Percentiles rank a stretch among this genome's conserved stretches.
Conservation (phyloP, 2,888 invertebrate species). For the Disparrhopalites patrizii region DNA sequence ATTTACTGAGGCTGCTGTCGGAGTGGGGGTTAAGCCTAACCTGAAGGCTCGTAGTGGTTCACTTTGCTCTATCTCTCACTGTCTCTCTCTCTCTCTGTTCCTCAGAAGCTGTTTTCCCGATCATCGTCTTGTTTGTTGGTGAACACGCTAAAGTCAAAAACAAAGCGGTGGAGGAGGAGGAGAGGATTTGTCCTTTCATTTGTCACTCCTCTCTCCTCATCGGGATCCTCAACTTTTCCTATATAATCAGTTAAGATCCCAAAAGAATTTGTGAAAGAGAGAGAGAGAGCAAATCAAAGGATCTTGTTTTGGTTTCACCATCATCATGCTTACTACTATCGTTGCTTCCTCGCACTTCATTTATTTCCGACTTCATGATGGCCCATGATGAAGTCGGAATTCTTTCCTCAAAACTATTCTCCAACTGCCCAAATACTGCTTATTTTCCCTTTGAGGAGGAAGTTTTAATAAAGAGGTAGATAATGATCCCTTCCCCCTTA, state of each 20-base stretch:
- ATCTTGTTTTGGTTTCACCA: constrained; percentile 12
- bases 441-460: too few relatives aligned
- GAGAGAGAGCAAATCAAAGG: constrained; percentile 11
- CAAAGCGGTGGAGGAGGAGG: constrained; percentile 37
- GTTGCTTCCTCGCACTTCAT: too few relatives aligned
- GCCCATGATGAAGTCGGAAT: too few relatives aligned
- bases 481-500: too few relatives aligned
- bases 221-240: too few relatives aligned
- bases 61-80: background rate
- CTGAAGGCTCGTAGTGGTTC: constrained; percentile 24
- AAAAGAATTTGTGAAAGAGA: constrained; percentile 7
- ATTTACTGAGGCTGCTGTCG: constrained; percentile 19
- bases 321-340: too few relatives aligned
- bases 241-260: constrained; percentile 28
- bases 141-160: constrained; percentile 39
- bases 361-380: too few relatives aligned
- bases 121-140: constrained; percentile 41
- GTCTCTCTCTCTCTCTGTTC: background rate
- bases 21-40: constrained; percentile 32
- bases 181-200: constrained; percentile 43
- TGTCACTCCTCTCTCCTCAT: constrained; percentile 30
- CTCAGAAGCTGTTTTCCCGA: constrained; percentile 23
- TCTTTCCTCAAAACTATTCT: too few relatives aligned
- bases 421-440: too few relatives aligned
- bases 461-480: too few relatives aligned